These are phyloP conservation scores for Paradisaea rubra DNA, from an alignment of 2,113 vertebrate species.

Conservation along the genomic window DNA sequence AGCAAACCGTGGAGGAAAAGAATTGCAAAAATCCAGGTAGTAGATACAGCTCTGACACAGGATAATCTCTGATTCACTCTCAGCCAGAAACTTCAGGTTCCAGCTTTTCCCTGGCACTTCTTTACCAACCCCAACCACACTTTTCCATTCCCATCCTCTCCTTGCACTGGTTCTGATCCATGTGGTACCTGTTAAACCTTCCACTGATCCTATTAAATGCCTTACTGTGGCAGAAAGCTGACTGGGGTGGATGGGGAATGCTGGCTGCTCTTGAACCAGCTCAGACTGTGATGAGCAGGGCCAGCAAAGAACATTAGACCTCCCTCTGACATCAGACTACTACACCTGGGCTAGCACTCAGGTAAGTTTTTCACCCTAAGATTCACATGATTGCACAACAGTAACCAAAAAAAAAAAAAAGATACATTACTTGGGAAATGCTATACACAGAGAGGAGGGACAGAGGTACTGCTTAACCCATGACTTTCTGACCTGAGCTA, in stretches of 20 bases:
- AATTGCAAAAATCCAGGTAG: neutral
- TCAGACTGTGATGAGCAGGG: neutral
- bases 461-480: neutral
- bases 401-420: neutral
- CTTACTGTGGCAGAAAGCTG: neutral
- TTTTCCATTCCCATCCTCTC: neutral
- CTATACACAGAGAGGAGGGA: neutral
- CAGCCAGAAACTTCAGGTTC: neutral
- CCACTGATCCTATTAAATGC: neutral
- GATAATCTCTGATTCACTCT: neutral
- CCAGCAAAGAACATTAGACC: neutral
- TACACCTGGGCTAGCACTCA: neutral
- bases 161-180: neutral
- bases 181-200: neutral
- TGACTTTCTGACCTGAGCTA: neutral
- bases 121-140: fast-evolving
- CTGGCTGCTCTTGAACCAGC: neutral
- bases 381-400: neutral
- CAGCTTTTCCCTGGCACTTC: neutral
- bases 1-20: neutral
- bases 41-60: neutral
- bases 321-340: neutral
- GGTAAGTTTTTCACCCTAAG: neutral
- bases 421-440: neutral
- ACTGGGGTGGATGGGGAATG: neutral